Base-by-base conservation (phyloP, 2,888 invertebrate species). In the Heteropelma amictum region DNA sequence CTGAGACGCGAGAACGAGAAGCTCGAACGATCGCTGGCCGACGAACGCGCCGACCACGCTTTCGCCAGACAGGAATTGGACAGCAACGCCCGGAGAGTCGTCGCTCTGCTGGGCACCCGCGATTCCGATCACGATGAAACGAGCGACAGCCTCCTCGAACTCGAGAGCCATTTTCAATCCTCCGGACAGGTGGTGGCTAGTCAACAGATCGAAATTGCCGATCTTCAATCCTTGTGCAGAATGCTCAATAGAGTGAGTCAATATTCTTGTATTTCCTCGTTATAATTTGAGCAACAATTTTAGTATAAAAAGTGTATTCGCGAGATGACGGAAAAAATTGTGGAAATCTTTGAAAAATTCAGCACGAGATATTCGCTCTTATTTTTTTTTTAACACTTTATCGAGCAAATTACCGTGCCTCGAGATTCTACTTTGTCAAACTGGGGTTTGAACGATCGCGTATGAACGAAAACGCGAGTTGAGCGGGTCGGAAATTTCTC, bases 181-280 rank as follows among this genome's bases (percentile, higher is more conserved):
- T 94, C 95, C 2, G 93, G 94, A 19, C 93, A 94, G 85, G 92
- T 95, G 69, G 92, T 96, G 1, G 91, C 93, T 58, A 92, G 93
- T 82, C 95, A 96, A 76, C 95, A 95, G 81, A 90, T 93, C 30
- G 95, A 96, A 89, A 94, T 96, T 58, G 93, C 93, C 21, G 91
- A 93, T 79, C 86, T 96, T 61, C 91, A 95, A 64, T 92, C 92
- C 2, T 90, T 93, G 76, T 95, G 95, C 85, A 92, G 94, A 79
- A 92, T 93, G 77, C 87, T 96, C 65, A 95, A 95, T 83, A 90
- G 92, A 83, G 94, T 95, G 81, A 90, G 92, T 35, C 3, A 30
- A n/a, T n/a, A n/a, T n/a, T n/a, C n/a, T n/a, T n/a, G n/a, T n/a
- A n/a, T n/a, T n/a, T n/a, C n/a, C n/a, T n/a, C n/a, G n/a, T n/a